These are phyloP conservation scores for Morone chrysops DNA, from an alignment of 2,113 vertebrate species.

Conservation along the genomic window DNA sequence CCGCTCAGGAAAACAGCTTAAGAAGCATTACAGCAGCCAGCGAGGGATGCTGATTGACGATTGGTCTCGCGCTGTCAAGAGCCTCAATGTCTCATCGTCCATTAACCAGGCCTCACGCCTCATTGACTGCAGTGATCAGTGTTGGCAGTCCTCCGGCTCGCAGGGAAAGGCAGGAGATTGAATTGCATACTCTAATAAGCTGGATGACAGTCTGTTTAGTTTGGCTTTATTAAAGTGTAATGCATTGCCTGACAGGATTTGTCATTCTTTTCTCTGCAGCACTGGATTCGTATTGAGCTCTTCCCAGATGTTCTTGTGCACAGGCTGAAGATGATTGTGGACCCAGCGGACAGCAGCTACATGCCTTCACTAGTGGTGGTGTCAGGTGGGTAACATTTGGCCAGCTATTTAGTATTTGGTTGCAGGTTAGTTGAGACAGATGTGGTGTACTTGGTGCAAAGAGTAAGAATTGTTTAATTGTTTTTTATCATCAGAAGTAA, in stretches of 20 bases:
- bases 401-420: neutral
- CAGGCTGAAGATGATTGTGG: slow-evolving; percentile 94
- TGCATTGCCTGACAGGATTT: neutral
- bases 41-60: slow-evolving; percentile 95
- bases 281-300: slow-evolving; percentile 98
- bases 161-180: slow-evolving; percentile 92
- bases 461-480: neutral
- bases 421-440: neutral
- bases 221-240: neutral
- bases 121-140: slow-evolving; percentile 94
- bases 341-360: slow-evolving; percentile 98
- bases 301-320: slow-evolving; percentile 97
- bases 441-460: no score
- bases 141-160: slow-evolving; percentile 98
- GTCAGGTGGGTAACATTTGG: slow-evolving; percentile 85
- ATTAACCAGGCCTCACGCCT: slow-evolving; percentile 95
- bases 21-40: slow-evolving; percentile 91
- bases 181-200: neutral
- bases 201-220: neutral
- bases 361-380: slow-evolving; percentile 99
- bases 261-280: slow-evolving; percentile 79
- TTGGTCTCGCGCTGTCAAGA: slow-evolving; percentile 97
- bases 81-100: slow-evolving; percentile 93
- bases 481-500: neutral
- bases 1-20: slow-evolving; percentile 95